A percentile compares a stretch with the other conserved stretches of the same genome.
Evolutionary conservation across 2,113 vertebrate species (phyloP).

Genomic region (Carassius gibelio): DNA sequence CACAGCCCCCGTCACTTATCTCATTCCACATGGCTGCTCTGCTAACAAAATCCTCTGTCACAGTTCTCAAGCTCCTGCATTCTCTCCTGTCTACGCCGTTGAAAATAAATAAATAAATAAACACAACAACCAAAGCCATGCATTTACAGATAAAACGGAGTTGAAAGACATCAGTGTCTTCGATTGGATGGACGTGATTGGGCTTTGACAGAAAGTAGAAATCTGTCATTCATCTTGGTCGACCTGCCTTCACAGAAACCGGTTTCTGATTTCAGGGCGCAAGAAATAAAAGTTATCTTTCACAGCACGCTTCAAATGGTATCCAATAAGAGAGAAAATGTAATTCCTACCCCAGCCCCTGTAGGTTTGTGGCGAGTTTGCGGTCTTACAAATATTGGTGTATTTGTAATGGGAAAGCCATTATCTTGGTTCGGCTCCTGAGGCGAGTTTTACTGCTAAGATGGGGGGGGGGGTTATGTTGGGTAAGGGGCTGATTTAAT

Average conservation of each 20-base stretch:
- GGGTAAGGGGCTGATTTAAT: conserved; percentile 48
- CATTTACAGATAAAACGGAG: conserved; percentile 26
- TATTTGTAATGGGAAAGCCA: conserved; percentile 59
- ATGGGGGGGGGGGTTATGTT: background rate
- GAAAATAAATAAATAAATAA: conserved; percentile 28
- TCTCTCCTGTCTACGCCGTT: background rate
- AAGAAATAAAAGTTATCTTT: conserved; percentile 51
- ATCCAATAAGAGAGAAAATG: conserved; percentile 54
- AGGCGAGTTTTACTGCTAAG: conserved; percentile 46
- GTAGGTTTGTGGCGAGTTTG: conserved; percentile 34
- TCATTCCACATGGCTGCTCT: conserved; percentile 44
- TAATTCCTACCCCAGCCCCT: conserved; percentile 40
- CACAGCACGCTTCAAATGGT: conserved; percentile 38
- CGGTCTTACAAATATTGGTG: conserved; percentile 53
- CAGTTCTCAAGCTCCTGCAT: conserved; percentile 29
- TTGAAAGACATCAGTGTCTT: conserved; percentile 13
- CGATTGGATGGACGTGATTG: conserved; percentile 41
- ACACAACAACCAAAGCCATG: conserved; percentile 24
- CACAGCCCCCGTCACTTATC: conserved; percentile 54
- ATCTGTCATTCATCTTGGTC: conserved; percentile 44
- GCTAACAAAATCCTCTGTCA: conserved; percentile 45
- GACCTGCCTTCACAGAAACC: conserved; percentile 18
- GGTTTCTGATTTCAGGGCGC: conserved; percentile 29
- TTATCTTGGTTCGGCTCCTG: conserved; percentile 49
- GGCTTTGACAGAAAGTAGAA: conserved; percentile 22